These are phyloP conservation scores for Gadopsis bispinosus DNA, from an alignment of 2,797 vertebrate genomes.

Conservation along the genomic window DNA sequence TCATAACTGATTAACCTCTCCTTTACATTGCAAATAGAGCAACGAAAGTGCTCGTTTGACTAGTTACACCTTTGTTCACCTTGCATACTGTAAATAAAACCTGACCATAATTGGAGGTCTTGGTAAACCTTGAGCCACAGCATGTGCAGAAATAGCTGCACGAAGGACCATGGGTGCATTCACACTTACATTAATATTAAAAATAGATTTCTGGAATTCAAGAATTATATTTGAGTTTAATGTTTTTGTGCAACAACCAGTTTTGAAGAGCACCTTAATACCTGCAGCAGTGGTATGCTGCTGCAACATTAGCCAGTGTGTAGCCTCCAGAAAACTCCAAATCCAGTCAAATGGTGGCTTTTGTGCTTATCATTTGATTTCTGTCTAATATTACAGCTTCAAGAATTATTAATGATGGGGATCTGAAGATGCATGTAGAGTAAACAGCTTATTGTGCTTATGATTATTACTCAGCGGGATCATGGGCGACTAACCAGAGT, in stretches of 20 bases:
- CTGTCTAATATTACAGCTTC: conserved; percentile 14
- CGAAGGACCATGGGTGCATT: not conserved
- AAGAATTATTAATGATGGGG: conserved; percentile 29
- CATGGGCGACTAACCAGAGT: conserved; percentile 19
- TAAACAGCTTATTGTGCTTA: conserved; percentile 50
- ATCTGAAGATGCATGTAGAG: conserved; percentile 41
- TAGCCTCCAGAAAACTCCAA: conserved; percentile 17
- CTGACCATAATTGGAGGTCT: not conserved
- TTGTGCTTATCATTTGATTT: conserved; percentile 25
- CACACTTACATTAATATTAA: not conserved
- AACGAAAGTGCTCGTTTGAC: not conserved
- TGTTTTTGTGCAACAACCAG: conserved; percentile 4
- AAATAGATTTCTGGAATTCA: not conserved
- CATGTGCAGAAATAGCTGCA: not conserved
- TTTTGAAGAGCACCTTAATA: conserved; percentile 12
- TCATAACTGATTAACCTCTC: not conserved
- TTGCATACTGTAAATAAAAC: not conserved
- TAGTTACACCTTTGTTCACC: not conserved
- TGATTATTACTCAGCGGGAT: conserved; percentile 43
- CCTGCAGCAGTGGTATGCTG: conserved; percentile 13
- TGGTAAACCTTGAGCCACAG: not conserved
- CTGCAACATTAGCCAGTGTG: conserved; percentile 7
- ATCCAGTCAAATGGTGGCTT: conserved; percentile 42
- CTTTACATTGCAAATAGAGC: not conserved
- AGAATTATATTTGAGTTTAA: not conserved